phyloP scores from a whole-genome alignment of 2,797 vertebrate genomes.

The Acrossocheilus fasciatus region DNA sequence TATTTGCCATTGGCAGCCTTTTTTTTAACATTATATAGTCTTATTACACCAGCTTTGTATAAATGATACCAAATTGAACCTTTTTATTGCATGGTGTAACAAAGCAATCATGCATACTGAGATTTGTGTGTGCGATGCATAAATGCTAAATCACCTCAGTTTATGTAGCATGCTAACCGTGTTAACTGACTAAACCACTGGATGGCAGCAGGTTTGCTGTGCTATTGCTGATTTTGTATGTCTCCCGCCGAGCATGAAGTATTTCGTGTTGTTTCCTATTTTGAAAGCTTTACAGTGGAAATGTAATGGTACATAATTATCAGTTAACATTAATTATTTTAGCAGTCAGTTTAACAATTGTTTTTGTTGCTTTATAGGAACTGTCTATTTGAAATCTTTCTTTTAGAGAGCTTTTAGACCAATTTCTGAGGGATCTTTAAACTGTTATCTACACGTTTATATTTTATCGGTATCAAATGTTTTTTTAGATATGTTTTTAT shows the following conservation, averaged over 20 bases:
- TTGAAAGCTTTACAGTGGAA: not conserved
- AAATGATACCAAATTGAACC: not conserved
- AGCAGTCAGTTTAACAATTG: not conserved
- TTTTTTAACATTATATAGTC: not conserved
- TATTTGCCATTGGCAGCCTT: not conserved
- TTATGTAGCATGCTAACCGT: not conserved
- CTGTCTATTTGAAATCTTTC: not conserved
- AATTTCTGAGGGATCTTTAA: not conserved
- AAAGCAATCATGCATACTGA: not conserved
- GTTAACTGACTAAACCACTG: conserved; percentile 41
- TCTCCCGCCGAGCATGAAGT: not conserved
- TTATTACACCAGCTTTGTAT: not conserved
- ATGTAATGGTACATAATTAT: not conserved
- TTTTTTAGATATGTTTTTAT: not conserved
- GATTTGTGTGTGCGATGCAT: conserved; percentile 34
- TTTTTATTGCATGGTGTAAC: not conserved
- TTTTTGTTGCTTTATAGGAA: not conserved
- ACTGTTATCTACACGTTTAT: not conserved
- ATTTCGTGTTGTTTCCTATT: conserved; percentile 21
- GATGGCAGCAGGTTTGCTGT: conserved; percentile 52
- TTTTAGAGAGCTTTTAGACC: not conserved
- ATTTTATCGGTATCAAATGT: not conserved
- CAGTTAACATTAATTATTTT: not conserved
- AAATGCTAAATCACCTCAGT: conserved; percentile 22
- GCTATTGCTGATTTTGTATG: conserved; percentile 28